These are phyloP conservation scores for Diglossa cyanea DNA, from an alignment of 2,797 vertebrate species.

Conservation along the genomic window DNA sequence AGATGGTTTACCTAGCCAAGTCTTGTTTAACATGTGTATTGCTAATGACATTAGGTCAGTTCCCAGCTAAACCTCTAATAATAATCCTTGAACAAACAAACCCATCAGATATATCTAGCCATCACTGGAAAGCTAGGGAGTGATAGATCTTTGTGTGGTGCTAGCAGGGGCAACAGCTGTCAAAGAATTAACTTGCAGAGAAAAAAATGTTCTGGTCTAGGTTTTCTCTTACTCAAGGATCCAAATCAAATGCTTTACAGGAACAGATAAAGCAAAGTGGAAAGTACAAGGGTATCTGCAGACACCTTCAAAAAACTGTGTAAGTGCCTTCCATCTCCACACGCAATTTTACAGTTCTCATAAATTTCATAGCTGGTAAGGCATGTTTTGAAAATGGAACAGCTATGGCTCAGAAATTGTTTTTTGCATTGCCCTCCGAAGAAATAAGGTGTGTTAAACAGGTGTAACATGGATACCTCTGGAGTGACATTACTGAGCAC, in stretches of 20 bases:
- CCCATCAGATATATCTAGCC: neutral
- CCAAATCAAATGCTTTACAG: neutral
- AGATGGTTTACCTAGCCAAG: slow-evolving; percentile 17
- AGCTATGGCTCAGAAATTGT: fast-evolving
- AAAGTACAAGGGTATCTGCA: neutral
- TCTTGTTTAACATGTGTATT: slow-evolving; percentile 17
- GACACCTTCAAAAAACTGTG: neutral
- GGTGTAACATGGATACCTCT: neutral
- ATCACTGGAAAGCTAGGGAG: neutral
- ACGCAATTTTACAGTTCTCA: fast-evolving
- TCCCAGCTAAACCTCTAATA: slow-evolving; percentile 28
- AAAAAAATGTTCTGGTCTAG: neutral
- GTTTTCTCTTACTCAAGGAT: neutral
- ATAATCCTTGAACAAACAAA: slow-evolving; percentile 53
- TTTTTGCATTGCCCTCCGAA: neutral
- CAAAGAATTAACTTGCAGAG: neutral
- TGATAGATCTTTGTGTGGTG: neutral
- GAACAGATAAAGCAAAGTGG: neutral
- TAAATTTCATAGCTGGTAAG: neutral
- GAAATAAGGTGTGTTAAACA: neutral
- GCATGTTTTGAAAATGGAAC: neutral
- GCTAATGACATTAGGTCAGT: slow-evolving; percentile 19
- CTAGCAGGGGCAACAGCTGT: neutral
- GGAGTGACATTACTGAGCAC: neutral
- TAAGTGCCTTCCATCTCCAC: neutral